Conservation (phyloP, 2,888 invertebrate genomes). For the Anoplius nigerrimus region DNA sequence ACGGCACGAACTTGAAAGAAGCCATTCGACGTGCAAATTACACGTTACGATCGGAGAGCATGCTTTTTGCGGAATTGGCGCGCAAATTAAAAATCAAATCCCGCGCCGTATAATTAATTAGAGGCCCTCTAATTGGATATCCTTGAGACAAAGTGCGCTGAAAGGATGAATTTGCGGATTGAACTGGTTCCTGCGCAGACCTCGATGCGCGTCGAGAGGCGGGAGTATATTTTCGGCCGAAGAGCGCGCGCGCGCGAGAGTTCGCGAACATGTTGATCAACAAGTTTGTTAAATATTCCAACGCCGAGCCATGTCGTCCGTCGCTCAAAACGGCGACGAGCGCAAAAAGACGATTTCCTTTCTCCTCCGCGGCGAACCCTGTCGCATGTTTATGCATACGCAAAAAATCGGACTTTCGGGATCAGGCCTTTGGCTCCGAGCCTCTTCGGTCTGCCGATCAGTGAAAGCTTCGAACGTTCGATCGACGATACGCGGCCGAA, state of each 20-base stretch:
- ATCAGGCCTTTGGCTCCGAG: neutral
- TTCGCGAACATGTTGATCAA: neutral
- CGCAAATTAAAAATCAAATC: too few species aligned
- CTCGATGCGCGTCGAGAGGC: too few species aligned
- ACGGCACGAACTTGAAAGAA: too few species aligned
- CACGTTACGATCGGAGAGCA: too few species aligned
- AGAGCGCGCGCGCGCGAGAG: neutral
- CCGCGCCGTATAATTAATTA: too few species aligned
- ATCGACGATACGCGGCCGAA: neutral
- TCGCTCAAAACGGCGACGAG: neutral
- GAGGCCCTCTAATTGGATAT: too few species aligned
- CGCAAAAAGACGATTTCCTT: constrained; percentile 4
- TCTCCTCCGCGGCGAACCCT: neutral
- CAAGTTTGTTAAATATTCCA: constrained; percentile 15
- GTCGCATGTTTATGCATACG: neutral
- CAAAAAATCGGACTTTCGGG: neutral
- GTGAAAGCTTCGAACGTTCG: neutral
- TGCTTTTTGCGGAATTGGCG: too few species aligned
- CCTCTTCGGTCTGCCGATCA: neutral
- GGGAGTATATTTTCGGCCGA: neutral
- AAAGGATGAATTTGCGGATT: neutral
- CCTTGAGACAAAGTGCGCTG: too few species aligned
- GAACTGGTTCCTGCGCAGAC: neutral
- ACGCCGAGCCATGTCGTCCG: neutral
- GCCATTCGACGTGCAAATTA: too few species aligned